Evolutionary conservation across 1,140 invertebrate genomes (phyloP).

Genomic region (Leucophenga varia): DNA sequence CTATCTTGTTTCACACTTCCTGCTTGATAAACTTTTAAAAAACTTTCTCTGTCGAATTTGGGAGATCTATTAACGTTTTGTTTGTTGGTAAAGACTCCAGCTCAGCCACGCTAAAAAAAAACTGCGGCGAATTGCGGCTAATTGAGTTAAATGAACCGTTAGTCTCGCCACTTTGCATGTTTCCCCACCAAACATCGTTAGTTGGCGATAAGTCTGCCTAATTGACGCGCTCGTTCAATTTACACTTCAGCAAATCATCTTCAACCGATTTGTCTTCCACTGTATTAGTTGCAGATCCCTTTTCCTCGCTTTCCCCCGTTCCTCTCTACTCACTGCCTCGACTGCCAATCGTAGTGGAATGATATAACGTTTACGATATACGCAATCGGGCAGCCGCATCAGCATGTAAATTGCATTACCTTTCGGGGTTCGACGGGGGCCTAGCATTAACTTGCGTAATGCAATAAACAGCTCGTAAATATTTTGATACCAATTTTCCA

Average conservation of each 20-base stretch:
- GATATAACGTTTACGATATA: constrained; percentile 23
- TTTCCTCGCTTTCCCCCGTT: no score
- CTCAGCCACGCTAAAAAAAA: no score
- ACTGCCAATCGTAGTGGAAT: constrained; percentile 7
- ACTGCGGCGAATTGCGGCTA: no score
- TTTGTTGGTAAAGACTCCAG: no score
- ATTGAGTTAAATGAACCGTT: no score
- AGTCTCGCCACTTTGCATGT: no score
- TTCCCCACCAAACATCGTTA: no score
- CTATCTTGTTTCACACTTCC: no score
- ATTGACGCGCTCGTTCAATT: constrained; percentile 29
- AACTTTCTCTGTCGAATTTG: no score
- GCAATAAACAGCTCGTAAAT: constrained; percentile 54
- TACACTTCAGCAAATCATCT: constrained; percentile 27
- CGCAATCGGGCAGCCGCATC: constrained; percentile 17
- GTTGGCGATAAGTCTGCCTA: constrained; percentile 14
- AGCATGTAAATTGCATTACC: constrained; percentile 48
- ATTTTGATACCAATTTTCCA: constrained; percentile 53
- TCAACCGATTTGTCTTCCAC: constrained; percentile 19
- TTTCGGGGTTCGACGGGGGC: constrained; percentile 1
- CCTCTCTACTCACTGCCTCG: no score
- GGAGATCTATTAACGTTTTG: no score
- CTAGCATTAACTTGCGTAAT: constrained; percentile 38
- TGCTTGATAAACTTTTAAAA: no score
- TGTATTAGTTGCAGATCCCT: constrained; percentile 9